Evolutionary conservation across 2,797 vertebrate genomes (phyloP).

Genomic region (Rhinichthys osculus): DNA sequence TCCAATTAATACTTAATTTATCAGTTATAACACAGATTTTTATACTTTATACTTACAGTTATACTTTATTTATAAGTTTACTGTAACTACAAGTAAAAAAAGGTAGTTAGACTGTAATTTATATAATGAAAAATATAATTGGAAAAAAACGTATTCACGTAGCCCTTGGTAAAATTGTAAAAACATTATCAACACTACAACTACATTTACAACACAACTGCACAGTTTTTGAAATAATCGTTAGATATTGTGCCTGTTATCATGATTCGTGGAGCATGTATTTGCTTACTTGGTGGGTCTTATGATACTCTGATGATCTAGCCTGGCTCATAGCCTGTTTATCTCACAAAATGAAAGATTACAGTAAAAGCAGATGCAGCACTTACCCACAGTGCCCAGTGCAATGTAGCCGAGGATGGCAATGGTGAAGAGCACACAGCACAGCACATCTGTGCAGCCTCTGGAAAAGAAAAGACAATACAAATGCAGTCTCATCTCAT

Average conservation of each 20-base stretch:
- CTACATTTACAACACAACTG: not conserved
- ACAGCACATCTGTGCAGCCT: conserved; percentile 86
- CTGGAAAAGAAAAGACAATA: conserved; percentile 67
- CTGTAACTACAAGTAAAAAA: too few species aligned
- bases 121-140: not conserved
- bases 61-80: too few species aligned
- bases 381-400: conserved; percentile 88
- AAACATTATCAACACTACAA: not conserved
- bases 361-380: not conserved
- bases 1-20: not conserved
- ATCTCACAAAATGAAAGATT: conserved; percentile 1
- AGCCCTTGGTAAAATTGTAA: not conserved
- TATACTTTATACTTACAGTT: too few species aligned
- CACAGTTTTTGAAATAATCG: not conserved
- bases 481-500: conserved; percentile 4
- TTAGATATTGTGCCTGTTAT: not conserved
- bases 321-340: not conserved
- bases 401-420: conserved; percentile 84
- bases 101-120: too few species aligned
- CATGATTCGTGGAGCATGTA: not conserved
- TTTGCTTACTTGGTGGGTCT: not conserved
- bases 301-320: not conserved
- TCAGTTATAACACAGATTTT: not conserved
- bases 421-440: conserved; percentile 85
- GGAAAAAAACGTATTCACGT: not conserved